A percentile compares a stretch with the other conserved stretches of the same genome.
These are phyloP conservation scores for Helarctos malayanus DNA, from an alignment of 2,797 vertebrate genomes.

Conservation along the genomic window DNA sequence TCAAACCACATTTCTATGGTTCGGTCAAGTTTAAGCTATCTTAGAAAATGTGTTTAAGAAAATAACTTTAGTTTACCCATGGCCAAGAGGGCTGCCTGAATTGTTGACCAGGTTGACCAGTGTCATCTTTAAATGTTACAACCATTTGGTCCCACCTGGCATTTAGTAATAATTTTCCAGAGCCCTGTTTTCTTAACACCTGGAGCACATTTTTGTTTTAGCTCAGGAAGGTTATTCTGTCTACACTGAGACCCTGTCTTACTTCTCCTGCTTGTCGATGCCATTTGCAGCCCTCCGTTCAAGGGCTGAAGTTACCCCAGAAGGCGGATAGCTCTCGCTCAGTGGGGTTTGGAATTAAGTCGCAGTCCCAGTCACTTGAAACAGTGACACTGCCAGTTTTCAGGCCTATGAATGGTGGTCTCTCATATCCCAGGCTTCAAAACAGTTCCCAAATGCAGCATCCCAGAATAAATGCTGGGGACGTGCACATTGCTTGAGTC, in stretches of 20 bases:
- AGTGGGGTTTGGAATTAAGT: not conserved
- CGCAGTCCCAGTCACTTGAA: not conserved
- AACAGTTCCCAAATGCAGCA: not conserved
- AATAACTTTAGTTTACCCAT: not conserved
- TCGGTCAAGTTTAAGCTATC: not conserved
- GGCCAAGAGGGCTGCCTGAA: not conserved
- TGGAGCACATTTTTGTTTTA: not conserved
- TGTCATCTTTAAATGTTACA: slow-evolving; percentile 16
- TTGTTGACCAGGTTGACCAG: not conserved
- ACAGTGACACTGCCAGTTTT: not conserved
- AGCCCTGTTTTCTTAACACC: not conserved
- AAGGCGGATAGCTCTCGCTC: not conserved
- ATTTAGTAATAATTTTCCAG: not conserved
- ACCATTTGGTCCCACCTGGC: not conserved
- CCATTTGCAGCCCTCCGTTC: not conserved
- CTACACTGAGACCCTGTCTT: not conserved
- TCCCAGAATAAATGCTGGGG: not conserved
- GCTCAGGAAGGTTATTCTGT: not conserved
- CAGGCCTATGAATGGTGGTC: not conserved
- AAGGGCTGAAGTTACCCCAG: not conserved
- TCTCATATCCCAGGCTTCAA: not conserved
- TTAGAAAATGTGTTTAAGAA: slow-evolving; percentile 45
- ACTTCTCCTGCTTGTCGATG: not conserved
- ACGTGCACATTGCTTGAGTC: not conserved
- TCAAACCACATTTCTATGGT: not conserved